phyloP scores from a whole-genome alignment of 2,113 vertebrate genomes.

The Psettodes erumei region DNA sequence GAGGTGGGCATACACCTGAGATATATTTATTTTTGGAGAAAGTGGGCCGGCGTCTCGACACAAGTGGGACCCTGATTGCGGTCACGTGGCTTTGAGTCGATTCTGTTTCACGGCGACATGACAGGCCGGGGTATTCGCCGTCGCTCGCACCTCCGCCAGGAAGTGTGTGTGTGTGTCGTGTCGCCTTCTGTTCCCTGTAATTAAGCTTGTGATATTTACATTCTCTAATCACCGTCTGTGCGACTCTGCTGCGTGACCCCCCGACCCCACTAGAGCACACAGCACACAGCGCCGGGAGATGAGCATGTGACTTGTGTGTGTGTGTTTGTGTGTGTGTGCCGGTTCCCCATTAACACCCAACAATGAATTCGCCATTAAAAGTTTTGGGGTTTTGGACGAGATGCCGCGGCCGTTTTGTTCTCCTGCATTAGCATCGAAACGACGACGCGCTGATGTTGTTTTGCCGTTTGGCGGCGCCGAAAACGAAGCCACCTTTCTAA shows the following conservation, averaged over 20 bases:
- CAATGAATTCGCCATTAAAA: too few relatives aligned
- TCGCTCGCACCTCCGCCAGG: constrained; percentile 42
- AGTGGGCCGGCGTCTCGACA: neutral
- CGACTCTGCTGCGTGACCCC: constrained; percentile 58
- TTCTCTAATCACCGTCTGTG: constrained; percentile 73
- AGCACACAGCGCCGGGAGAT: neutral
- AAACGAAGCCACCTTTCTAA: constrained; percentile 14
- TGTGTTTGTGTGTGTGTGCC: constrained; percentile 8
- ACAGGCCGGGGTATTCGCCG: constrained; percentile 41
- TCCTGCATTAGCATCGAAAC: too few relatives aligned
- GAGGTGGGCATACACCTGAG: neutral
- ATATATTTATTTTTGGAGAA: neutral
- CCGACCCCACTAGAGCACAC: too few relatives aligned
- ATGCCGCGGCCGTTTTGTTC: neutral
- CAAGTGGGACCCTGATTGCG: neutral
- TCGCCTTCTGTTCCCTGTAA: constrained; percentile 68
- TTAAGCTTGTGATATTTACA: constrained; percentile 78
- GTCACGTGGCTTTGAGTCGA: neutral
- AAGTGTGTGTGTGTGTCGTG: constrained; percentile 40
- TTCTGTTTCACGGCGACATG: constrained; percentile 8
- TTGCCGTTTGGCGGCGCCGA: constrained; percentile 16
- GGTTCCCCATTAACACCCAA: too few relatives aligned
- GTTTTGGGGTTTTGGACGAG: constrained; percentile 9
- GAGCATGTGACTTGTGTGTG: neutral
- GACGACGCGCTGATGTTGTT: constrained; percentile 15